Evolutionary conservation across 2,888 invertebrate genomes (phyloP).

Genomic region (Ectropis crepuscularia): DNA sequence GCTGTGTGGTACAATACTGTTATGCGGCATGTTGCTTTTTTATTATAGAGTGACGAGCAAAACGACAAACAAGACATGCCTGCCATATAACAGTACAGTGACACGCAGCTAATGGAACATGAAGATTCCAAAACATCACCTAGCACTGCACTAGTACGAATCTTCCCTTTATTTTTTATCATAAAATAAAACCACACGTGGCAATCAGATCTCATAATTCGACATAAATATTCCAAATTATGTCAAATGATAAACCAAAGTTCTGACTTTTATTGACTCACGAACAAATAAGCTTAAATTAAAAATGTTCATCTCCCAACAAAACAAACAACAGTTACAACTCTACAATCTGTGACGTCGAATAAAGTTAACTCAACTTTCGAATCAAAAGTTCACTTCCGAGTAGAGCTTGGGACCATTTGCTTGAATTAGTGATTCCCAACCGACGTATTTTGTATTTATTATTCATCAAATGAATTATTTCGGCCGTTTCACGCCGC

Average conservation of each 20-base stretch:
- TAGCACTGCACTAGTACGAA: no score
- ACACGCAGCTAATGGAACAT: no score
- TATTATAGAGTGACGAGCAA: no score
- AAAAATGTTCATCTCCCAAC: conserved; percentile 35
- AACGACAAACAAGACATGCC: no score
- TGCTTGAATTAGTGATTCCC: conserved; percentile 37
- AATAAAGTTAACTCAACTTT: conserved; percentile 43
- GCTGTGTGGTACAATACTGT: no score
- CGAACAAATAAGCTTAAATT: conserved; percentile 36
- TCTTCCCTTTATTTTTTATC: no score
- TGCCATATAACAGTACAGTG: no score
- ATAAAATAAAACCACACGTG: no score
- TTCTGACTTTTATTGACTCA: conserved; percentile 22
- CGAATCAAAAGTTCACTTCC: conserved; percentile 42
- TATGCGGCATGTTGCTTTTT: no score
- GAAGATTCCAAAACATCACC: no score
- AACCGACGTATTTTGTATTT: conserved; percentile 29
- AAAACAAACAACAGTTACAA: conserved; percentile 41
- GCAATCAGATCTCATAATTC: no score
- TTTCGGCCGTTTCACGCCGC: conserved; percentile 23
- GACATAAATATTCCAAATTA: no score
- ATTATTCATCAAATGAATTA: conserved; percentile 33
- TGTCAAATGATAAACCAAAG: conserved; percentile 4
- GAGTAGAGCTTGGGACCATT: conserved; percentile 38
- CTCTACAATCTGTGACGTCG: conserved; percentile 33